Evolutionary conservation across 2,113 vertebrate species (phyloP).

Genomic region (Archocentrus centrarchus): DNA sequence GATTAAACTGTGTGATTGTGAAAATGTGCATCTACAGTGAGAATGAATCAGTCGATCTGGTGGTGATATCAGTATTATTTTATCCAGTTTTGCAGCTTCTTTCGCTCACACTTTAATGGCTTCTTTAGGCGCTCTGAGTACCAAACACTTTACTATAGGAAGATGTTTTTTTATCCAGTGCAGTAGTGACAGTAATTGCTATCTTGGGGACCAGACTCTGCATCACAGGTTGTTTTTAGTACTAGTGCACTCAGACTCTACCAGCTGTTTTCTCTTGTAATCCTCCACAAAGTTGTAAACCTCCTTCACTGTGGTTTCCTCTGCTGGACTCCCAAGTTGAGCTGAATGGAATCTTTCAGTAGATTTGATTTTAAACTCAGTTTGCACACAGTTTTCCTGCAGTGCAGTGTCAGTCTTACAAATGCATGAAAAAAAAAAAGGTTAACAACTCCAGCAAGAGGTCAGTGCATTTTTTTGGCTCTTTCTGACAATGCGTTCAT

Average conservation of each 20-base stretch:
- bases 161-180: conserved; percentile 58
- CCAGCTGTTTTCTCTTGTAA: conserved; percentile 61
- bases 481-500: background rate
- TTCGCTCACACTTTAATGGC: background rate
- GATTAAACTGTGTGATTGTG: background rate
- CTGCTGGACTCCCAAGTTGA: conserved; percentile 44
- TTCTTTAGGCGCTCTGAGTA: conserved; percentile 17
- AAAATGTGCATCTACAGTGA: background rate
- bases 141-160: conserved; percentile 28
- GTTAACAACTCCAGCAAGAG: background rate
- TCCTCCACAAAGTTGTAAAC: conserved; percentile 41
- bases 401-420: background rate
- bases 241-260: conserved; percentile 21
- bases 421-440: background rate
- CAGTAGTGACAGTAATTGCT: conserved; percentile 61
- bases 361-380: background rate
- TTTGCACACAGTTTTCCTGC: conserved; percentile 4
- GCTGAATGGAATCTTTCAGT: background rate
- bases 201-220: conserved; percentile 47
- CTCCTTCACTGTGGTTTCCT: conserved; percentile 42
- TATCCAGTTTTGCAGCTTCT: background rate
- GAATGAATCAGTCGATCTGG: background rate
- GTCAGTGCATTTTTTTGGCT: background rate
- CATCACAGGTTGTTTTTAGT: conserved; percentile 49
- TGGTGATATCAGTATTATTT: background rate